Percentiles rank a stretch among this genome's conserved stretches.
Conservation (phyloP, 2,797 vertebrate species). For the Bradypodion ventrale region DNA sequence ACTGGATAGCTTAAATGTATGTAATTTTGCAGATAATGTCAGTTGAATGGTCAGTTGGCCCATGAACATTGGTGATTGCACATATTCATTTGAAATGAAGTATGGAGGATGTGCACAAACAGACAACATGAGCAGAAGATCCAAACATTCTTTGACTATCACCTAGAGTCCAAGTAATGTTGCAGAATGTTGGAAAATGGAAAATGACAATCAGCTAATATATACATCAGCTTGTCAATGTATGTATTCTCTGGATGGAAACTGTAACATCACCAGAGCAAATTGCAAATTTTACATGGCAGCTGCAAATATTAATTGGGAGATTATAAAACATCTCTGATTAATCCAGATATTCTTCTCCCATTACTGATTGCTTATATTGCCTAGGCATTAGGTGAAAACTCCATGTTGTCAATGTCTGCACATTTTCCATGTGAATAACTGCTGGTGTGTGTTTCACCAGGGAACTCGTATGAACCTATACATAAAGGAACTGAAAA, state of each 20-base stretch:
- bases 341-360: not conserved
- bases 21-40: not conserved
- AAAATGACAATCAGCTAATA: not conserved
- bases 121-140: not conserved
- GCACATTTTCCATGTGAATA: not conserved
- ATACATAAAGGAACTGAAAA: not conserved
- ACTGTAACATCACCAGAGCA: not conserved
- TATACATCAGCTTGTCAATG: not conserved
- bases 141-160: not conserved
- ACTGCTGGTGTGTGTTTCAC: not conserved
- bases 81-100: not conserved
- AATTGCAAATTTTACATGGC: not conserved
- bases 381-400: not conserved
- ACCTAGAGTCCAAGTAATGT: not conserved
- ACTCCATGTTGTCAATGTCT: not conserved
- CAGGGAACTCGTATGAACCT: not conserved
- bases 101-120: not conserved
- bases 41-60: not conserved
- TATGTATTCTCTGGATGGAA: not conserved
- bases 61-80: not conserved
- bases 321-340: not conserved
- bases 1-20: constrained; percentile 20
- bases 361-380: not conserved
- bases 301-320: not conserved
- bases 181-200: not conserved